Percentiles rank a stretch among this genome's conserved stretches.
Conservation (phyloP, 2,888 invertebrate species). For the Stenodema calcarata region DNA sequence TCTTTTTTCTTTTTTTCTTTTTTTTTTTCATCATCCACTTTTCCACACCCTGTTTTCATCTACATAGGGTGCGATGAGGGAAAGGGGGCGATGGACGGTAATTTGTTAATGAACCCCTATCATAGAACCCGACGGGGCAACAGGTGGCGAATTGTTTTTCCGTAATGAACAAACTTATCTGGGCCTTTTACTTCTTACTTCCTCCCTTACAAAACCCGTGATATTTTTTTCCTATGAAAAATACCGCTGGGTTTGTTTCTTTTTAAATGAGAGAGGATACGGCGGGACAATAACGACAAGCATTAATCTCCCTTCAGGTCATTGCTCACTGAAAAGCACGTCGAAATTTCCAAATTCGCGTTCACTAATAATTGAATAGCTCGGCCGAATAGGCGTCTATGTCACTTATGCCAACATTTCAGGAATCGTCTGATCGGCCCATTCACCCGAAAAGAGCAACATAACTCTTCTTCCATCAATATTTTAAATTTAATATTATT, state of each 20-base stretch:
- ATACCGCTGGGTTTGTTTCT: not conserved
- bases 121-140: not conserved
- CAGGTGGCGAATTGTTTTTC: conserved; percentile 32
- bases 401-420: no score
- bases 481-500: no score
- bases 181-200: not conserved
- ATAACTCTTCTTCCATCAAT: no score
- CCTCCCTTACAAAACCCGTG: not conserved
- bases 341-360: no score
- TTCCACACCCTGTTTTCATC: not conserved
- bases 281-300: not conserved
- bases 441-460: no score
- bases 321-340: no score
- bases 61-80: not conserved
- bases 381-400: no score
- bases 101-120: conserved; percentile 17
- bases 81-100: not conserved
- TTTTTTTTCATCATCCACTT: not conserved
- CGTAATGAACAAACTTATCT: conserved; percentile 28
- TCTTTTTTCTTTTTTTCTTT: no score
- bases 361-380: no score
- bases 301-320: not conserved
- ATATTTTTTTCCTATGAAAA: not conserved
- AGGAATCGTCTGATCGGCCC: no score
- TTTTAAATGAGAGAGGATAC: not conserved